Evolutionary conservation across 2,888 invertebrate species (phyloP).

Genomic region (Masnerella sp.): DNA sequence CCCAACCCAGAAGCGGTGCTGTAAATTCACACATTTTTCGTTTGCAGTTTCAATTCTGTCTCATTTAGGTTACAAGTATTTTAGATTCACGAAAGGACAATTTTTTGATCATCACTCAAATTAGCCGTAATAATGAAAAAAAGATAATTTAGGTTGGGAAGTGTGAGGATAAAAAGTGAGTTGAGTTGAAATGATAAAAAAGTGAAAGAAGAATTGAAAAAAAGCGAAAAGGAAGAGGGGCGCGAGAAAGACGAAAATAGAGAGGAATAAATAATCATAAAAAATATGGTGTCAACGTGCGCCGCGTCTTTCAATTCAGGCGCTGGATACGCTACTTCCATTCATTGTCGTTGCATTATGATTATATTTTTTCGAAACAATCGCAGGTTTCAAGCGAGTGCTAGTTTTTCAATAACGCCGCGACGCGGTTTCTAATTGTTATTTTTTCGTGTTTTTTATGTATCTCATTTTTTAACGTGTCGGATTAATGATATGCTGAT

Average conservation of each 20-base stretch:
- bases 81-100: too few species aligned
- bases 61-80: too few species aligned
- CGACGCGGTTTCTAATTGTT: conserved; percentile 34
- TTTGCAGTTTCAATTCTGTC: too few species aligned
- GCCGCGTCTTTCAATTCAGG: conserved; percentile 37
- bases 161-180: conserved; percentile 1
- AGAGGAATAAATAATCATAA: conserved; percentile 34
- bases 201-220: conserved; percentile 12
- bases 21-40: too few species aligned
- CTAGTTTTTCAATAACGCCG: conserved; percentile 48
- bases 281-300: conserved; percentile 43
- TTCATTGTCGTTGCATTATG: conserved; percentile 49
- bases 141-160: too few species aligned
- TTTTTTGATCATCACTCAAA: too few species aligned
- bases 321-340: conserved; percentile 34
- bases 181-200: conserved; percentile 14
- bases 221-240: conserved; percentile 6
- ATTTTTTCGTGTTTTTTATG: conserved; percentile 1
- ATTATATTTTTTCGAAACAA: conserved; percentile 51
- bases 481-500: too few species aligned
- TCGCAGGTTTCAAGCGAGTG: conserved; percentile 38
- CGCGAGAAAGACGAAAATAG: conserved; percentile 16
- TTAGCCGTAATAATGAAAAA: too few species aligned
- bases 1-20: too few species aligned
- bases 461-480: not conserved